Evolutionary conservation across 2,888 invertebrate species (phyloP), one percentile per base, ranked within the genome.

Genomic region (Vesta saturnalis): DNA sequence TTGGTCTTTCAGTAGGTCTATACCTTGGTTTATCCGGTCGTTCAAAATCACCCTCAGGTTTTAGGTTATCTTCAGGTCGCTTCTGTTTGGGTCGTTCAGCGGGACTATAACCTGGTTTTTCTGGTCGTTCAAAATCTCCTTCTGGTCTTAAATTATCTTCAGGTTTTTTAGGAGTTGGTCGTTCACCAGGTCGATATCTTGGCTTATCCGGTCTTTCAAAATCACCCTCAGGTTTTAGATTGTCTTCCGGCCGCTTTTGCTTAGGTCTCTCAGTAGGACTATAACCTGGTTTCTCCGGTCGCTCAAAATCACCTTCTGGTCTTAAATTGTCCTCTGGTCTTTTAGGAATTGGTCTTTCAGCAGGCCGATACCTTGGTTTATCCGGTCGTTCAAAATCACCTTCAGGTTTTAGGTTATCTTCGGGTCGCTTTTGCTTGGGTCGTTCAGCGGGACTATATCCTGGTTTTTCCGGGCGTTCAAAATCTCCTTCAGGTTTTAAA

Each of bases 241-340:
- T 84, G 69, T 89, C 88, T 68, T 84, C 77, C 0, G 87, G 89
- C 70, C 83, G 85, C 0, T 80, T 84, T 0, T 79, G 84, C 6
- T 75, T 77, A 0, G 82, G 85, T 14, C 86, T 78, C 74, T 89
- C 88, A 5, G 84, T 86, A 0, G 88, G 87, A 8, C 80, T 81
- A 76, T 83, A 88, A 43, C 82, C 73, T 0, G 84, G 81, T 55
- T 84, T 84, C 52, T 83, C 83, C 0, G 87, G 88, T 5, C 83
- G 75, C 67, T 87, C 85, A 77, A 89, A 88, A 0, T 87, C 86
- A 12, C 88, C 90, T 82, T 90, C 89, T 1, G 88, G 86, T 64
- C 87, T 82, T 1, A 89, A 78, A 71, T 88, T 88, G 76, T 89
- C 88, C 35, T 83, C 74, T 0, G 85, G 87, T 67, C 82, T 84